phyloP scores from a whole-genome alignment of 2,888 invertebrate genomes.

The Agrypnus murinus region DNA sequence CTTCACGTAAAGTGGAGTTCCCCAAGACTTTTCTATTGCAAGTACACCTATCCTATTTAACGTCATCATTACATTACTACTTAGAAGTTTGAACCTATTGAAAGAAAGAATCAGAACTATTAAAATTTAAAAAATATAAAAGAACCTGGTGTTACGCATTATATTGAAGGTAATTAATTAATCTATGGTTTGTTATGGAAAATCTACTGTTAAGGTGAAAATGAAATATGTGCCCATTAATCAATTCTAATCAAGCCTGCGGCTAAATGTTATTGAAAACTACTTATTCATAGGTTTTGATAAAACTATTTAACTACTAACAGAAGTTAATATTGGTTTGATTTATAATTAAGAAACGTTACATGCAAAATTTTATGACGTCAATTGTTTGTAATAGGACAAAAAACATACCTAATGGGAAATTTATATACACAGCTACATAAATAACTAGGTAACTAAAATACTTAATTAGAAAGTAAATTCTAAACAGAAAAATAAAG shows the following conservation, averaged over 20 bases:
- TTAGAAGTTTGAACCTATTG: not conserved
- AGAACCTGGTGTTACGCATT: not conserved
- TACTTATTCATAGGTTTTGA: not conserved
- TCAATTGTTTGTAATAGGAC: not conserved
- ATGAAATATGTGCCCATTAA: not conserved
- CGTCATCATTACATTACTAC: not conserved
- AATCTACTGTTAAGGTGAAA: not conserved
- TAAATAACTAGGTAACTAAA: no score
- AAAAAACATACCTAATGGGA: not conserved
- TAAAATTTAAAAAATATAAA: no score
- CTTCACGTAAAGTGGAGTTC: not conserved
- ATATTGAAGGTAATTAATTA: not conserved
- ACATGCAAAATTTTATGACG: conserved; percentile 7
- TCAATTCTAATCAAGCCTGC: conserved; percentile 3
- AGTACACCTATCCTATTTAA: no score
- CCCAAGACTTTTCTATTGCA: not conserved
- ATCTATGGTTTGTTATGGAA: not conserved
- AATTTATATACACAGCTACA: no score
- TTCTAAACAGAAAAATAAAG: no score
- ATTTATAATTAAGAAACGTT: conserved; percentile 1
- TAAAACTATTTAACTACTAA: not conserved
- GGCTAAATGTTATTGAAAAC: not conserved
- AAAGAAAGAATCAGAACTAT: not conserved
- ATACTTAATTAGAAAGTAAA: no score
- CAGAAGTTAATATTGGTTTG: no score